Percentiles rank a stretch among this genome's conserved stretches.
Conservation (phyloP, 2,113 vertebrate species). For the Eurypyga helias region DNA sequence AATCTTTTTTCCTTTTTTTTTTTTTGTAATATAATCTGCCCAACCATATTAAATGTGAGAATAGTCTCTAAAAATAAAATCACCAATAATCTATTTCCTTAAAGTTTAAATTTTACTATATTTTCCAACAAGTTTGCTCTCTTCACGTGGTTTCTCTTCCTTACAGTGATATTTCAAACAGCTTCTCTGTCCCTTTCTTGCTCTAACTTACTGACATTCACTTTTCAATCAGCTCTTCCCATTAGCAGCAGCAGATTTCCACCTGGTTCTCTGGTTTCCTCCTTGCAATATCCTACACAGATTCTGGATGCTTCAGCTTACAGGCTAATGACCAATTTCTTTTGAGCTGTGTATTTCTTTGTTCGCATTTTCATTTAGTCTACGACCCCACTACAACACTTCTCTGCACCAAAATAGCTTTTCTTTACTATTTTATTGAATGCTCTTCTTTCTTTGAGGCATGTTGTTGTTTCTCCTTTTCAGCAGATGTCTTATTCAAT, state of each 20-base stretch:
- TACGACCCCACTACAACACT: background rate
- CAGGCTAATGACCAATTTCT: constrained; percentile 10
- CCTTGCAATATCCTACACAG: background rate
- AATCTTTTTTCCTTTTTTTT: background rate
- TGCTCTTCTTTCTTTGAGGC: background rate
- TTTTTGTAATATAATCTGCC: background rate
- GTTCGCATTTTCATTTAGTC: background rate
- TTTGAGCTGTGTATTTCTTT: background rate
- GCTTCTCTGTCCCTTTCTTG: background rate
- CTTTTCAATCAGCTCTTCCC: background rate
- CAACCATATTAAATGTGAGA: background rate
- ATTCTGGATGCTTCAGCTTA: background rate
- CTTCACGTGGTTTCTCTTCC: background rate
- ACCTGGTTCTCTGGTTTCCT: background rate
- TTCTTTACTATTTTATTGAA: background rate
- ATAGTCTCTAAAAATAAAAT: background rate
- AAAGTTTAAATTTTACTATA: background rate
- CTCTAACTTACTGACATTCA: background rate
- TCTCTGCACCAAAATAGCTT: background rate
- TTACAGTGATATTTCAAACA: background rate
- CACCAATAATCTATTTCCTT: background rate
- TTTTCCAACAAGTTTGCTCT: background rate
- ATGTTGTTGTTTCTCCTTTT: background rate
- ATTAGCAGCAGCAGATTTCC: background rate
- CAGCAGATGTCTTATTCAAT: background rate